Evolutionary conservation across 2,113 vertebrate species (phyloP).

Genomic region (Hydrochoerus hydrochaeris): DNA sequence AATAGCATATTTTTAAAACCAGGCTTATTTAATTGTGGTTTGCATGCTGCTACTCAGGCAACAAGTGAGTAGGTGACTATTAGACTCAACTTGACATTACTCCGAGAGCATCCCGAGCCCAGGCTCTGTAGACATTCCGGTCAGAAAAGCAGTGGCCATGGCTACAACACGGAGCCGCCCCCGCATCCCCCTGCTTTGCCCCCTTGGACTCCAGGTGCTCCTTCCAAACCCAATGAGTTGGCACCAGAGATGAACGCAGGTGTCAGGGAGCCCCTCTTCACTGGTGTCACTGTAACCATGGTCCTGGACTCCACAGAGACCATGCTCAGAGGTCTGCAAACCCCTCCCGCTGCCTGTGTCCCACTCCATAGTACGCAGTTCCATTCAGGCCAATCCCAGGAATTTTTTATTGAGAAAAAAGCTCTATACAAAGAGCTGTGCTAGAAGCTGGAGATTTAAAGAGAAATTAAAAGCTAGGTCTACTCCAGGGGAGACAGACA

Average conservation of each 20-base stretch:
- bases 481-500: neutral
- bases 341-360: neutral
- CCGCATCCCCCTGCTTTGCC: neutral
- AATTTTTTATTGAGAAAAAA: neutral
- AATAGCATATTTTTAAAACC: constrained; percentile 39
- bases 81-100: neutral
- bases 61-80: constrained; percentile 47
- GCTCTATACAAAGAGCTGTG: neutral
- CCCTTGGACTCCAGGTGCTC: neutral
- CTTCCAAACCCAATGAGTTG: neutral
- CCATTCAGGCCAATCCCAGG: neutral
- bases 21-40: neutral
- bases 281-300: neutral
- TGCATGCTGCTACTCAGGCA: neutral
- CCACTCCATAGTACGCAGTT: too few species aligned
- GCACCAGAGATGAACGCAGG: neutral
- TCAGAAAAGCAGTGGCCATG: neutral
- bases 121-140: neutral
- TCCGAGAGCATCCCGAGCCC: neutral
- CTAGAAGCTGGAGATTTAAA: neutral
- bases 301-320: neutral
- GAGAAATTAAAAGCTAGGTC: neutral
- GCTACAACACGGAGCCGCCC: neutral
- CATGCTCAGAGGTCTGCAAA: neutral
- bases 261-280: neutral